Percentiles rank a stretch among this genome's conserved stretches.
phyloP scores from a whole-genome alignment of 2,113 vertebrate genomes.

The Archilochus colubris region DNA sequence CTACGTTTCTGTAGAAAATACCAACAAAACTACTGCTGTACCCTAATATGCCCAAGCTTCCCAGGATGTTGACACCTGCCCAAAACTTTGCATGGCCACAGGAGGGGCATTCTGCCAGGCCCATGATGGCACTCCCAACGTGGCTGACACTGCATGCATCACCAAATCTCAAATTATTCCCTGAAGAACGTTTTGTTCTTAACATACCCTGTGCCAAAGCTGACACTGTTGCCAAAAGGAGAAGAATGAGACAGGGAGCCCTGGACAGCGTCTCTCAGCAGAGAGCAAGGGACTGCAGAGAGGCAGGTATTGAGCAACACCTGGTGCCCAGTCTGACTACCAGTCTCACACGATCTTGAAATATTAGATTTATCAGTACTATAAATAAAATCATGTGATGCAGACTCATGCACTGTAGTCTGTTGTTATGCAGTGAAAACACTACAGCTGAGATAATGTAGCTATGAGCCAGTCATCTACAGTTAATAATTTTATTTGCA shows the following conservation, averaged over 20 bases:
- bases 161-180: not conserved
- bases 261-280: not conserved
- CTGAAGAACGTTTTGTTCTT: not conserved
- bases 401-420: not conserved
- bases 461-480: not conserved
- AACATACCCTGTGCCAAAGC: accelerated
- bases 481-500: not conserved
- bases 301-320: not conserved
- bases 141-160: accelerated
- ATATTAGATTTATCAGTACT: slow-evolving; percentile 17
- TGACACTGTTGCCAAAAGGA: not conserved
- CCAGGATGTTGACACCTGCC: accelerated
- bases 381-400: slow-evolving; percentile 53
- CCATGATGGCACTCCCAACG: accelerated
- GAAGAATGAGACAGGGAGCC: accelerated
- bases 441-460: not conserved
- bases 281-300: not conserved
- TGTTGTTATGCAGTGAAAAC: not conserved
- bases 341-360: not conserved
- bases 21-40: not conserved
- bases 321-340: not conserved
- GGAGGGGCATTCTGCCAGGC: not conserved
- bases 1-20: not conserved
- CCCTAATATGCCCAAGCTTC: not conserved
- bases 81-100: not conserved